A percentile compares a stretch with the other conserved stretches of the same genome.
These are phyloP conservation scores for Pararge aegeria DNA, from an alignment of 1,140 invertebrate species.

Conservation along the genomic window DNA sequence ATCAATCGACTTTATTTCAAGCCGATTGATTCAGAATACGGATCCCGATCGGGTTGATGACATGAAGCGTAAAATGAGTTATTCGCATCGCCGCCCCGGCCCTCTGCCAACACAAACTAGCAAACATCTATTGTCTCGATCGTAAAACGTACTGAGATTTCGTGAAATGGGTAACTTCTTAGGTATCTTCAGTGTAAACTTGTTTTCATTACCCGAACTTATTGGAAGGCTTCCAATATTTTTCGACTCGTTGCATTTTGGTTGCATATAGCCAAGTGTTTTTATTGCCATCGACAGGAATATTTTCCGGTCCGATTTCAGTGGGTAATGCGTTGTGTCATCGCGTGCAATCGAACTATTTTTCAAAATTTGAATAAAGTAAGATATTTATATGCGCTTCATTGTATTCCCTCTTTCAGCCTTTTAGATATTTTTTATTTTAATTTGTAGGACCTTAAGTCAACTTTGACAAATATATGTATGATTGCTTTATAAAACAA, in stretches of 20 bases:
- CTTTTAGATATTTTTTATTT: too few species aligned
- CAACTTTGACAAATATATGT: too few species aligned
- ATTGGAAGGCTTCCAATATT: slow-evolving; percentile 71
- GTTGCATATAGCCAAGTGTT: slow-evolving; percentile 49
- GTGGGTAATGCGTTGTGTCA: slow-evolving; percentile 34
- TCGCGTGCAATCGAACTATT: slow-evolving; percentile 13
- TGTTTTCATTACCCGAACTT: slow-evolving; percentile 70
- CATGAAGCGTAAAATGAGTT: slow-evolving; percentile 73
- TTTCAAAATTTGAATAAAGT: not conserved
- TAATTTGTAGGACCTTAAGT: too few species aligned
- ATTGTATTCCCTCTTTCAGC: too few species aligned
- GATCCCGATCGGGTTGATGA: slow-evolving; percentile 57
- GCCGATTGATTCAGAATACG: slow-evolving; percentile 56
- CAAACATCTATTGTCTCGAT: slow-evolving; percentile 66
- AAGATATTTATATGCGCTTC: not conserved
- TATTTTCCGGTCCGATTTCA: slow-evolving; percentile 39
- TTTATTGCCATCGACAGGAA: slow-evolving; percentile 50
- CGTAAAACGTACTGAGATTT: slow-evolving; percentile 66
- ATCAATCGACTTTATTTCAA: slow-evolving; percentile 44
- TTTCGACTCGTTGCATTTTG: slow-evolving; percentile 58
- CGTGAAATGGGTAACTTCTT: slow-evolving; percentile 64
- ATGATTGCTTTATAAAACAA: too few species aligned
- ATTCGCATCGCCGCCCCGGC: slow-evolving; percentile 60
- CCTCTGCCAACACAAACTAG: slow-evolving; percentile 50
- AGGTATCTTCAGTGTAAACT: slow-evolving; percentile 57